phyloP scores from a whole-genome alignment of 2,888 invertebrate genomes.

The Diabrotica balteata region DNA sequence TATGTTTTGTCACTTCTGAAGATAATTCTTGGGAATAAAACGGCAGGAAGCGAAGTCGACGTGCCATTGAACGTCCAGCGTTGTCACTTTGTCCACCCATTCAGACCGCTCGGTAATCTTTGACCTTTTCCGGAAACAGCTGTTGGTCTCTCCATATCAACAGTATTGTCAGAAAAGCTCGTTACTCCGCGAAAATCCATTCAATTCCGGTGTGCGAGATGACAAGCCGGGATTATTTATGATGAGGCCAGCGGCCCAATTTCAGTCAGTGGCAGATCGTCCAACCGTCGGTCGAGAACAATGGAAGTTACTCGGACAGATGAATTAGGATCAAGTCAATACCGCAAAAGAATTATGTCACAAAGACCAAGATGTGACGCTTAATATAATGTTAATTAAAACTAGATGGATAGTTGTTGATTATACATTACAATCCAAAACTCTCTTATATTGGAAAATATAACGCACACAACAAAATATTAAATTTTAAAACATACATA shows the following conservation, averaged over 20 bases:
- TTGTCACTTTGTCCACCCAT: background rate
- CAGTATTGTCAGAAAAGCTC: conserved; percentile 22
- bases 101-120: conserved; percentile 3
- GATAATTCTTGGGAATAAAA: background rate
- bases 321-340: no score
- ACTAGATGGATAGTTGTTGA: no score
- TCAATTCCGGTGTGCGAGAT: conserved; percentile 18
- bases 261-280: background rate
- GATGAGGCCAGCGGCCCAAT: background rate
- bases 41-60: background rate
- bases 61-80: background rate
- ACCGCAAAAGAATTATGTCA: no score
- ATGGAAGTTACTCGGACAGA: no score
- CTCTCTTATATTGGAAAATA: no score
- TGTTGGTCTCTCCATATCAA: conserved; percentile 30
- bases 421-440: no score
- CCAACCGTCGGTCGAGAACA: no score
- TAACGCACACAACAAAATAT: no score
- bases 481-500: no score
- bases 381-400: no score
- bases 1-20: background rate
- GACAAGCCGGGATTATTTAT: conserved; percentile 19
- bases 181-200: conserved; percentile 16
- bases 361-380: no score
- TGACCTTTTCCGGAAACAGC: conserved; percentile 34